A percentile compares a stretch with the other conserved stretches of the same genome.
Evolutionary conservation across 2,888 invertebrate genomes (phyloP).

Genomic region (Brachyptera putata): DNA sequence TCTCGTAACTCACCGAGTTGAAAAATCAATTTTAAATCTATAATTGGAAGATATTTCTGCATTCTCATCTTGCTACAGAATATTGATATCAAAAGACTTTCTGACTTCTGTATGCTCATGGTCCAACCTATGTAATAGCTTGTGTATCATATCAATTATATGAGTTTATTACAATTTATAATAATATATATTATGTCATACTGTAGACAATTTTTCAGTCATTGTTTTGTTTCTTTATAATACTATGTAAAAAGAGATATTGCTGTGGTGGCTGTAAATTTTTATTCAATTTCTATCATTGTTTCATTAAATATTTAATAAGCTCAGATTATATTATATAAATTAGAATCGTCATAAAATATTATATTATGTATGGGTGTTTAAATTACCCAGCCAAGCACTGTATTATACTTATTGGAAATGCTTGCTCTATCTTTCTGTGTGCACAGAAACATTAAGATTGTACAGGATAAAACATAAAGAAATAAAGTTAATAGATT

Average conservation of each 20-base stretch:
- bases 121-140: constrained; percentile 29
- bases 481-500: constrained; percentile 34
- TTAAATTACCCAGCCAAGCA: constrained; percentile 30
- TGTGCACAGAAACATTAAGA: constrained; percentile 33
- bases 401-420: constrained; percentile 33
- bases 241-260: constrained; percentile 34
- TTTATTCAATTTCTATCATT: constrained; percentile 32
- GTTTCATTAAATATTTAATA: constrained; percentile 25
- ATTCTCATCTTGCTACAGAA: neutral
- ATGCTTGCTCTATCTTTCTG: constrained; percentile 34
- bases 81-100: neutral
- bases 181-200: constrained; percentile 29
- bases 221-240: constrained; percentile 32
- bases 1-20: neutral
- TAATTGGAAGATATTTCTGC: constrained; percentile 31
- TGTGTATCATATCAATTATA: constrained; percentile 31
- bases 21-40: constrained; percentile 5
- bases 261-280: constrained; percentile 35
- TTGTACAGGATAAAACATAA: constrained; percentile 34
- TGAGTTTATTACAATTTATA: constrained; percentile 30
- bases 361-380: constrained; percentile 27
- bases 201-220: constrained; percentile 30
- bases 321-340: constrained; percentile 28
- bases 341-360: constrained; percentile 20
- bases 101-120: constrained; percentile 23